Conservation (phyloP, 2,113 vertebrate genomes). For the Cyanoderma ruficeps region DNA sequence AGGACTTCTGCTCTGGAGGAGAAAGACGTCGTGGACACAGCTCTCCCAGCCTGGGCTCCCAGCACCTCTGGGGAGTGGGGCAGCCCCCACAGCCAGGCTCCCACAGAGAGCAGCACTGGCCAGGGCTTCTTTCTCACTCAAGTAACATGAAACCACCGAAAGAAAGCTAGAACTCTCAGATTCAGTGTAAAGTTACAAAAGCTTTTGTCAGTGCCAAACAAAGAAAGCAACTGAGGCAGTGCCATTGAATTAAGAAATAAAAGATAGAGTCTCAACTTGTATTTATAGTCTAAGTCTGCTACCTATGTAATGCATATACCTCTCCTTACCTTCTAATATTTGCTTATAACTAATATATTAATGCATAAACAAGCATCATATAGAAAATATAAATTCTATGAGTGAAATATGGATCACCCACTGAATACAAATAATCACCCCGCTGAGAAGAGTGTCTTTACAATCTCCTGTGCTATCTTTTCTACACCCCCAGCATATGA, state of each 20-base stretch:
- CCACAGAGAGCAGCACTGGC: background rate
- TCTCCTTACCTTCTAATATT: background rate
- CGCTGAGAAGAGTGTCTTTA: background rate
- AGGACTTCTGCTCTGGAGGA: background rate
- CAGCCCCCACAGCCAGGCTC: background rate
- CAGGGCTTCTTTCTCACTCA: conserved; percentile 1
- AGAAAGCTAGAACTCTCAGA: conserved; percentile 19
- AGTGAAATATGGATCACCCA: background rate
- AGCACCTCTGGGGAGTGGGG: rapidly evolving
- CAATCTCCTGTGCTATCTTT: background rate
- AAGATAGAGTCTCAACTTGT: background rate
- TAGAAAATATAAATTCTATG: background rate
- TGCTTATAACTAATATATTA: background rate
- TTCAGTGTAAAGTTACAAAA: conserved; percentile 48
- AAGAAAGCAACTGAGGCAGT: conserved; percentile 15
- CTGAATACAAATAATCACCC: background rate
- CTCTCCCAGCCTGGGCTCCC: background rate
- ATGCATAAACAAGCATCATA: background rate
- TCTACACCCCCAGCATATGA: background rate
- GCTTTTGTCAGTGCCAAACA: conserved; percentile 24
- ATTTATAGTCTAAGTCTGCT: background rate
- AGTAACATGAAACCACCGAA: conserved; percentile 49
- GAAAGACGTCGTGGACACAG: rapidly evolving
- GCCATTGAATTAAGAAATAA: conserved; percentile 9
- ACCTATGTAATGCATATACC: background rate